phyloP scores from a whole-genome alignment of 2,797 vertebrate genomes.

The Diceros bicornis region DNA sequence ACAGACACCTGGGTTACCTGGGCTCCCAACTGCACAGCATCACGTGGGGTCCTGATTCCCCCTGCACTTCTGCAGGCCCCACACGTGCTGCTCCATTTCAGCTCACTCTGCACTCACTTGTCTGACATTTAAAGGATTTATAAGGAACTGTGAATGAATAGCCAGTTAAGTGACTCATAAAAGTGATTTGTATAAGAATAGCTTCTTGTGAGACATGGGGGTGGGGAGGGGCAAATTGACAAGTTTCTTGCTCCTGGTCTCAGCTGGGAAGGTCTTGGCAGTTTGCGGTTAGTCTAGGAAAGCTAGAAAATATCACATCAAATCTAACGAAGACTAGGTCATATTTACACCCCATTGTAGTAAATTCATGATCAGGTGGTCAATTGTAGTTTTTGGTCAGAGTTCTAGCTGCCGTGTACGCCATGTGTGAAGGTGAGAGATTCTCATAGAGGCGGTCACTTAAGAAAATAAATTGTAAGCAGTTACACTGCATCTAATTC shows the following conservation, averaged over 20 bases:
- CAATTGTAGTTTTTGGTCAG: neutral
- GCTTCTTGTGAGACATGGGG: conserved; percentile 15
- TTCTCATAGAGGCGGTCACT: neutral
- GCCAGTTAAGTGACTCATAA: conserved; percentile 63
- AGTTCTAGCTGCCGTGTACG: neutral
- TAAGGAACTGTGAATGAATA: conserved; percentile 55
- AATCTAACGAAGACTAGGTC: conserved; percentile 11
- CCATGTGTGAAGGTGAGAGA: neutral
- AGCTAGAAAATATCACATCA: neutral
- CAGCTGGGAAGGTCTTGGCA: neutral
- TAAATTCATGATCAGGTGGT: neutral
- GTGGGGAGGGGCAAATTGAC: neutral
- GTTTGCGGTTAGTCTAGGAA: neutral
- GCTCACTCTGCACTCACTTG: neutral
- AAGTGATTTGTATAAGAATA: conserved; percentile 66
- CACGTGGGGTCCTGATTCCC: neutral
- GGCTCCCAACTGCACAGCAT: neutral
- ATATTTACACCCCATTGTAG: neutral
- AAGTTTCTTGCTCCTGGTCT: conserved; percentile 21
- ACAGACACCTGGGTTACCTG: neutral
- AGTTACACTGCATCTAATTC: neutral
- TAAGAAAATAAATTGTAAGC: neutral
- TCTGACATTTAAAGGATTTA: conserved; percentile 65
- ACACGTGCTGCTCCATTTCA: neutral
- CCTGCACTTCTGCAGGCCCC: neutral